These are phyloP conservation scores for Eilema sororculum DNA, from an alignment of 2,888 invertebrate species.

Conservation along the genomic window DNA sequence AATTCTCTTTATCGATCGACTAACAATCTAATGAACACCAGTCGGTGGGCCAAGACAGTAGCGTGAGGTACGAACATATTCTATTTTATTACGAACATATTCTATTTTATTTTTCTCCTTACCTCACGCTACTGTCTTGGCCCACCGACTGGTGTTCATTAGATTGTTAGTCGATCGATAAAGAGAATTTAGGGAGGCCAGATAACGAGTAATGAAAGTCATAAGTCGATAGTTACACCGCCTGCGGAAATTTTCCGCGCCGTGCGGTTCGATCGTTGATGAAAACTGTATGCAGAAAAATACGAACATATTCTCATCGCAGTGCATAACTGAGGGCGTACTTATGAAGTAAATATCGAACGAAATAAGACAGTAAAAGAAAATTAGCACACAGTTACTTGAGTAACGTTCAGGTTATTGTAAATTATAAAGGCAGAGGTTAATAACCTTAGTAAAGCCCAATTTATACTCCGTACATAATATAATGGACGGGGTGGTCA, in stretches of 20 bases:
- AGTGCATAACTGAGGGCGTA: neutral
- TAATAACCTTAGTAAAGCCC: too few relatives aligned
- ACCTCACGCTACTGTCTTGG: neutral
- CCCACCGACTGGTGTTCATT: neutral
- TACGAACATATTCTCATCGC: neutral
- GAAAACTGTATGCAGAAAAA: too few relatives aligned
- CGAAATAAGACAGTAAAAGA: too few relatives aligned
- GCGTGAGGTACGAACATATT: neutral
- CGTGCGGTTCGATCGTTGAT: neutral
- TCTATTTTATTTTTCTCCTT: neutral
- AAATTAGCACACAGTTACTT: too few relatives aligned
- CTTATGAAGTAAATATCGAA: neutral
- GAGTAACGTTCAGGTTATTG: too few relatives aligned
- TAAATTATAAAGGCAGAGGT: too few relatives aligned
- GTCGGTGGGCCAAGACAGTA: neutral
- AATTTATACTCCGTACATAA: too few relatives aligned
- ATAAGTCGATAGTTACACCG: neutral
- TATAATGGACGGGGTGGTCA: too few relatives aligned
- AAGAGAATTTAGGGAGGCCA: neutral
- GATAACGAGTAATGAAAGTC: neutral
- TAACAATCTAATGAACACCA: neutral
- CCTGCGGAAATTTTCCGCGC: neutral
- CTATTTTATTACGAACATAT: neutral
- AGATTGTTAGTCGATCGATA: neutral
- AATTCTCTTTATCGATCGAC: neutral